Evolutionary conservation across 2,888 invertebrate species (phyloP).

Genomic region (Noctuana brunneofusca): DNA sequence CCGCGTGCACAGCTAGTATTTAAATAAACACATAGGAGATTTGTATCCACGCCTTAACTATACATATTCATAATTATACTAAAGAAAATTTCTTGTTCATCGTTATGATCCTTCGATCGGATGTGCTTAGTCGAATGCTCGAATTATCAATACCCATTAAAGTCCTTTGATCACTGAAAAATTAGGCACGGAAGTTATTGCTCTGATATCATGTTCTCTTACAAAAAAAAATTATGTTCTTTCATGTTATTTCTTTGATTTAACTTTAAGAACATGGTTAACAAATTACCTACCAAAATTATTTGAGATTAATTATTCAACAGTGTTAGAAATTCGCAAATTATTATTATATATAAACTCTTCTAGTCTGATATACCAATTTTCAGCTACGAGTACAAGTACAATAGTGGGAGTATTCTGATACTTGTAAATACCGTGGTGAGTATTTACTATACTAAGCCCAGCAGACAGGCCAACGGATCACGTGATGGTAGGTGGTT

Average conservation of each 20-base stretch:
- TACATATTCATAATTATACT: background rate
- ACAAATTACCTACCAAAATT: background rate
- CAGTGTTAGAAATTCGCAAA: background rate
- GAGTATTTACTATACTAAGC: no score
- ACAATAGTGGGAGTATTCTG: no score
- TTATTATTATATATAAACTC: no score
- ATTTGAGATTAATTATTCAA: background rate
- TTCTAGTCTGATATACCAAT: no score
- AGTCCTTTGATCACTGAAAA: slow-evolving; percentile 6
- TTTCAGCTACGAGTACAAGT: no score
- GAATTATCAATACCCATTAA: background rate
- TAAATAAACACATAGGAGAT: no score
- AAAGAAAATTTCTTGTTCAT: background rate
- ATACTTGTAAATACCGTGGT: no score
- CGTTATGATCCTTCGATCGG: background rate
- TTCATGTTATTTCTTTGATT: background rate
- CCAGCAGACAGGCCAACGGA: no score
- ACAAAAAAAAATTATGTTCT: background rate
- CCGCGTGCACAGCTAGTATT: slow-evolving; percentile 41
- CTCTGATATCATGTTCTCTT: background rate
- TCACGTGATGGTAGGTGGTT: no score
- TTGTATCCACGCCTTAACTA: no score
- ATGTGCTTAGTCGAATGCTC: background rate
- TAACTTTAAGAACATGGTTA: background rate
- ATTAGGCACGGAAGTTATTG: background rate